Percentiles rank a stretch among this genome's conserved stretches.
These are phyloP conservation scores for Nematolebias whitei DNA, from an alignment of 2,113 vertebrate genomes.

Conservation along the genomic window DNA sequence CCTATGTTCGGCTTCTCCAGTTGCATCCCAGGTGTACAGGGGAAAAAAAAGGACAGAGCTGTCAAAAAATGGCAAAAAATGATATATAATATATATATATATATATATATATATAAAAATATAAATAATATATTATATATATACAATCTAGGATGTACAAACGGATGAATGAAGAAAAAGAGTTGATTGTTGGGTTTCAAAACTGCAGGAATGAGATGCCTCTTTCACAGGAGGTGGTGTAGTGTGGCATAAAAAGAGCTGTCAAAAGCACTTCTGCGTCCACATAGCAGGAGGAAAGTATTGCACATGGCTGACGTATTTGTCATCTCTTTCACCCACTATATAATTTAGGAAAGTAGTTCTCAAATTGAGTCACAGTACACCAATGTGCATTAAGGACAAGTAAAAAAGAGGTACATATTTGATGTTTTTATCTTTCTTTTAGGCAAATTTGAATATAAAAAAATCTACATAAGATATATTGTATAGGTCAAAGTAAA, in stretches of 20 bases:
- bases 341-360: background rate
- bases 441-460: background rate
- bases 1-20: background rate
- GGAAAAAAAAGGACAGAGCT: background rate
- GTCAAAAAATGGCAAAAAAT: background rate
- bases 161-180: background rate
- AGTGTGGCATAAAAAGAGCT: constrained; percentile 17
- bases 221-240: constrained; percentile 6
- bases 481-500: background rate
- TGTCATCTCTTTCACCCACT: constrained; percentile 8
- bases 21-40: background rate
- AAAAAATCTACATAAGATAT: background rate
- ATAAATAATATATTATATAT: too few relatives aligned
- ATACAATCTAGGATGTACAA: background rate
- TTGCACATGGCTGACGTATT: constrained; percentile 11
- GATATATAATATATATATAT: too few relatives aligned
- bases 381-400: background rate
- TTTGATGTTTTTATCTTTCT: background rate
- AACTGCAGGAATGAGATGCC: background rate
- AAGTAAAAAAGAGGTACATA: background rate
- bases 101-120: too few relatives aligned
- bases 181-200: background rate
- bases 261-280: constrained; percentile 10
- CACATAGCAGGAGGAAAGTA: constrained; percentile 10
- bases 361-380: background rate